phyloP scores from a whole-genome alignment of 2,888 invertebrate species.

The Tuta absoluta region DNA sequence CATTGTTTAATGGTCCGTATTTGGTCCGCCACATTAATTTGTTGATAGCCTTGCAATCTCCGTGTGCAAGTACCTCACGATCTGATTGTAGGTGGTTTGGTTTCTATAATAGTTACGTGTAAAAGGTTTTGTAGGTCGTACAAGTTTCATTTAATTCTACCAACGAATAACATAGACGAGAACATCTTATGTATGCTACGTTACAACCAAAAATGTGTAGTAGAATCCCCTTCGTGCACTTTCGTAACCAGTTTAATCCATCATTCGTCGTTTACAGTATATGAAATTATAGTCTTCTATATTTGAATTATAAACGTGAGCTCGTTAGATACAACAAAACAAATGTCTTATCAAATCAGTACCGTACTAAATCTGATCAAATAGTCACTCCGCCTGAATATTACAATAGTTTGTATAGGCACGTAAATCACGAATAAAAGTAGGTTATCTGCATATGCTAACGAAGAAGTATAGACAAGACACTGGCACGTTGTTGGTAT shows the following conservation, averaged over 20 bases:
- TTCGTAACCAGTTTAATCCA: too few species aligned
- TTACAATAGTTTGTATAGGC: not conserved
- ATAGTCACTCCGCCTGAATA: not conserved
- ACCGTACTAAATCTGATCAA: not conserved
- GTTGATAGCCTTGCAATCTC: constrained; percentile 15
- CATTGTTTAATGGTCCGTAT: constrained; percentile 2
- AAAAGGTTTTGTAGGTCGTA: constrained; percentile 5
- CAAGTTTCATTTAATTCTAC: not conserved
- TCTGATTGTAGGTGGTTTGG: not conserved
- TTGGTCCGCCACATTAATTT: not conserved
- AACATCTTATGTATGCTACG: too few species aligned
- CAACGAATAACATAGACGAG: too few species aligned
- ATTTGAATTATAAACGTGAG: not conserved
- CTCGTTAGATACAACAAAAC: not conserved
- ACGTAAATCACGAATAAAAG: constrained; percentile 21
- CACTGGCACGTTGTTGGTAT: constrained; percentile 4
- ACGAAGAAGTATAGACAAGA: constrained; percentile 1
- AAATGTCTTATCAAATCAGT: constrained; percentile 9
- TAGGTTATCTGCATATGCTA: constrained; percentile 4
- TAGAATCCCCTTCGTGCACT: too few species aligned
- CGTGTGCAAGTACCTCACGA: not conserved
- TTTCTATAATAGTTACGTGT: not conserved
- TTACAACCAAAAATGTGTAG: too few species aligned
- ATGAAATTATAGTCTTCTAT: not conserved
- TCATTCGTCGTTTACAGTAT: too few species aligned